Evolutionary conservation across 1,140 invertebrate genomes (phyloP), one percentile per base, ranked within the genome.

Genomic region (Drosophila nigrodunni): DNA sequence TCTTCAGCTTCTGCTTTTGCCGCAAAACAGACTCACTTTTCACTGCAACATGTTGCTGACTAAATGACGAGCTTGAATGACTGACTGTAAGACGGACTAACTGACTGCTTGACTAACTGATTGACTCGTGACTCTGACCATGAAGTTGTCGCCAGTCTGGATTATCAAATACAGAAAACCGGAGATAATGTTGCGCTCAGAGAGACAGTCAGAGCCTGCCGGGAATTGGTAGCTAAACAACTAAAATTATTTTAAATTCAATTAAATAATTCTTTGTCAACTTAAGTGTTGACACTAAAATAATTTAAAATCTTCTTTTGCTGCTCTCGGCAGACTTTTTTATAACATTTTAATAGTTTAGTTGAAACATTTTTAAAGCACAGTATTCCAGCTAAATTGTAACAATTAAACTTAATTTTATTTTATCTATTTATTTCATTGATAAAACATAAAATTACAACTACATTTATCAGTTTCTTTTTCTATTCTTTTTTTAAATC

Each of bases 11-110:
- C 52, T 58, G 10, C 50, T 58, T 57, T 44, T 39, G 35, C 70
- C 52, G 34, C 68, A 7, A 7, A 71, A 50, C 79, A 88, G 77
- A 88, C 83, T 88, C 83, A 87, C 80, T 89, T 87, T 87, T 83
- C 82, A 82, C 82, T 55, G 78, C 74, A 75, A 71, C 66, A 70
- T 70, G 43, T 54, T 61, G 67, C 74, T 77, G 83, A 70, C 72
- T 62, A 70, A 74, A 66, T 60, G 55, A 74, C 65, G 59, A 30
- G 47, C 59, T 62, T 66, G 21, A 58, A 54, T 67, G 44, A 59
- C 13, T 59, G 55, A 58, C 52, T 65, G 34, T 50, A 34, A 5
- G 25, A 30, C 25, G 3, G 25, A 30, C 25, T 30, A 6, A 30
- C 25, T 67, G 44, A 59, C 13, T 68, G 55, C 15, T 37, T 54